Percentiles rank a stretch among this genome's conserved stretches.
Conservation (phyloP, 2,797 vertebrate species). For the Phrynocephalus vlangalii region DNA sequence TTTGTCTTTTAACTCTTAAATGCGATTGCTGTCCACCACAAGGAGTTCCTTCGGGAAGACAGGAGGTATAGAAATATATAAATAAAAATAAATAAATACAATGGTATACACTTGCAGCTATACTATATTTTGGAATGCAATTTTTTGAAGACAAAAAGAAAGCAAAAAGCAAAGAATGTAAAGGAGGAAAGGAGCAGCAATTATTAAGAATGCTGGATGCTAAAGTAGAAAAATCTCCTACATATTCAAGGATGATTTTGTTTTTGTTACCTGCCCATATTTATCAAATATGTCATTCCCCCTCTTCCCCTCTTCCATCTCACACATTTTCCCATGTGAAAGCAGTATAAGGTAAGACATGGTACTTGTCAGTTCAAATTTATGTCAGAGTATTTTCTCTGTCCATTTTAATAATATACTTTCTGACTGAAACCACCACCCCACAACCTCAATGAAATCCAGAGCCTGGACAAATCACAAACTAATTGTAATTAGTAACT, state of each 20-base stretch:
- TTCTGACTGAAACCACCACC: neutral
- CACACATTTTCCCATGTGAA: neutral
- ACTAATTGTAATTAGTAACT: neutral
- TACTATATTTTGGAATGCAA: neutral
- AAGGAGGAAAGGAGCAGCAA: neutral
- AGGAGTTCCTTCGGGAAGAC: too few relatives aligned
- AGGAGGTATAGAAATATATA: too few relatives aligned
- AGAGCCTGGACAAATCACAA: neutral
- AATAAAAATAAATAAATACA: neutral
- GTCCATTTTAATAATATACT: neutral
- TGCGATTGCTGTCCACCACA: too few relatives aligned
- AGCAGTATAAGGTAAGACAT: slow-evolving; percentile 10
- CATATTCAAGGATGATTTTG: neutral
- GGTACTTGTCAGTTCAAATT: slow-evolving; percentile 29
- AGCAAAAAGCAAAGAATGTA: neutral
- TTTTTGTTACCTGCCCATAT: neutral
- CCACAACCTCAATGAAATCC: neutral
- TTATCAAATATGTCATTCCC: slow-evolving; percentile 6
- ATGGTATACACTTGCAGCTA: neutral
- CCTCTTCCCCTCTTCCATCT: neutral
- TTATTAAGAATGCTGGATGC: neutral
- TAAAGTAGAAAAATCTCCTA: neutral
- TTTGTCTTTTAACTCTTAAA: too few relatives aligned
- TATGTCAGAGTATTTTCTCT: neutral
- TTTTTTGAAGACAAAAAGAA: neutral